phyloP scores from a whole-genome alignment of 2,888 invertebrate species.

The Adelphocoris suturalis region DNA sequence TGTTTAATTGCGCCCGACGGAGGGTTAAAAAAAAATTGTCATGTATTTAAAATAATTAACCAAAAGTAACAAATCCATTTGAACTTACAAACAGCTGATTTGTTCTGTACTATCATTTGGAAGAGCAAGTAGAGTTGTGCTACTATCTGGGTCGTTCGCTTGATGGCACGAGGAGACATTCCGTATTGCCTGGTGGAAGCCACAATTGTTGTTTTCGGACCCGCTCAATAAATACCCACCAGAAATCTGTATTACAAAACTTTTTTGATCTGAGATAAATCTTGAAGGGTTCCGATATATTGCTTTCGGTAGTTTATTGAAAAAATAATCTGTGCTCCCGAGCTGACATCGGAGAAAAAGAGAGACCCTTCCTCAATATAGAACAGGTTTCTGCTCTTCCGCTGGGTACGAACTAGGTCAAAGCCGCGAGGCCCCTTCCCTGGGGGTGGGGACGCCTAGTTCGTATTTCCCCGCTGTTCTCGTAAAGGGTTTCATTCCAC shows the following conservation, averaged over 20 bases:
- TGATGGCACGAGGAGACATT: no score
- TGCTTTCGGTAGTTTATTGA: constrained; percentile 34
- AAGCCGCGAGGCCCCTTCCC: constrained; percentile 24
- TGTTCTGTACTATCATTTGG: no score
- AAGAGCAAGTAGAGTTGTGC: no score
- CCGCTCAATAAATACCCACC: constrained; percentile 1
- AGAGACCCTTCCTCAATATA: constrained; percentile 48
- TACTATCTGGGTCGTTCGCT: no score
- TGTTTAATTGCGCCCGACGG: no score
- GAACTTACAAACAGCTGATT: no score
- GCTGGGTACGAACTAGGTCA: constrained; percentile 44
- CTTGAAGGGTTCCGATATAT: constrained; percentile 31
- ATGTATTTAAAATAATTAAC: no score
- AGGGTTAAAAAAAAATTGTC: no score
- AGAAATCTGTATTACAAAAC: constrained; percentile 10
- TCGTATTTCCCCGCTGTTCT: constrained; percentile 6
- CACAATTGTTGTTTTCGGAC: neutral
- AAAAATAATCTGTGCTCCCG: constrained; percentile 31
- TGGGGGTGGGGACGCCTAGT: neutral
- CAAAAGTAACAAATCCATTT: no score
- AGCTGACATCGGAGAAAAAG: constrained; percentile 27
- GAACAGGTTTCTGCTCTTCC: constrained; percentile 56
- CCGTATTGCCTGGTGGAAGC: no score
- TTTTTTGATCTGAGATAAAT: constrained; percentile 21
- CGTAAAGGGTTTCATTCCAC: neutral